Evolutionary conservation across 2,797 vertebrate genomes (phyloP), one percentile per base, ranked within the genome.

Genomic region (Myotis myotis): DNA sequence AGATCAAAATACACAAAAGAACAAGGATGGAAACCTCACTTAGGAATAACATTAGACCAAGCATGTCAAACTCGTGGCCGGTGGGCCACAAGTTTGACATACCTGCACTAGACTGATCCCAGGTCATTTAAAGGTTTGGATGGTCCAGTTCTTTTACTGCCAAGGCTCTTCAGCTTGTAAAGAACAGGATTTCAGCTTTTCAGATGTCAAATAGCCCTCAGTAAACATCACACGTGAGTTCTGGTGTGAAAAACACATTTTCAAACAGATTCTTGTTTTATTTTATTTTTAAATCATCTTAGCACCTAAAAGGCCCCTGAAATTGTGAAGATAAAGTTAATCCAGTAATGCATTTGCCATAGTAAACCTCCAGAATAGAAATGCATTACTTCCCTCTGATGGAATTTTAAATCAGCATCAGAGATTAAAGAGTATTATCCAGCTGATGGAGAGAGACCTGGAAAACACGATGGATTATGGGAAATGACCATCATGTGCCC

Each of bases 351-450:
- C 94, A 94, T 97, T 97, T 97, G 80, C 89, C 71, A 86, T 62
- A 96, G 93, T 70, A 97, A 97, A 96, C 92, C 93, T 91, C 81
- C 95, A 95, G 95, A 96, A 97, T 93, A 96, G 97, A 97, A 97
- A 96, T 87, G 94, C 95, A 96, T 97, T 95, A 89, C 93, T 97
- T 95, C 51, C 49, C 81, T 96, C 78, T 95, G 94, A 97, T 96
- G 97, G 97, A 98, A 97, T 97, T 98, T 96, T 97, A 97, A 98
- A 97, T 97, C 97, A 95, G 71, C 19, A 4, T 93, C 93, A 97
- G 84, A 96, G 97, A 97, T 98, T 97, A 98, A 95, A 96, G 51
- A 94, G 93, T 84, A 93, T 97, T 97, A 97, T 80, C 68, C 82
- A 49, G 75, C 91, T 33, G 93, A 89, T 64, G 71, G 90, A 95